Evolutionary conservation across 2,888 invertebrate species (phyloP), one percentile per base, ranked within the genome.

Genomic region (Herminia tarsipennalis): DNA sequence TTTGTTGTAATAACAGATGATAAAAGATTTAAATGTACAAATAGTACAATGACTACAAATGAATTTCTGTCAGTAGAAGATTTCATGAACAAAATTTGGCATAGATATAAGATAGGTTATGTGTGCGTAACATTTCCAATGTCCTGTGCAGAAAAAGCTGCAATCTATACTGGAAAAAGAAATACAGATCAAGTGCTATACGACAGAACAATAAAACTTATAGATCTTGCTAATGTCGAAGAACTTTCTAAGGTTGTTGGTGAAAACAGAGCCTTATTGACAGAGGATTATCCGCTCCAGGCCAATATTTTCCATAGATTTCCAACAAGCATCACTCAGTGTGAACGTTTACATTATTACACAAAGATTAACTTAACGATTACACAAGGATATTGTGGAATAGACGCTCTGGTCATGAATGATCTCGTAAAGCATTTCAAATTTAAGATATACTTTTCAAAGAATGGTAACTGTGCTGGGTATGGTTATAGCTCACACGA

Each of bases 381-480:
- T 2, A 70, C 69, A 1, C 46, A 56, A 18, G 70, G 73, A 0
- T 75, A 57, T 16, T 84, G 83, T 43, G 84, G 84, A 1, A 39
- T 80, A 36, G 84, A 84, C 12, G 81, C 73, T 2, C 46, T 83
- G 37, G 44, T 81, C 1, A 75, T 82, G 76, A 54, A 73, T 6
- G 78, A 82, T 41, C 52, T 73, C 6, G 37, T 83, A 0, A 41
- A 58, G 2, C 41, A 76, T 56, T 76, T 76, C 22, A 58, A 72
- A 42, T 83, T 76, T 22, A 69, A 81, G 12, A 8, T 75, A 4
- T 39, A 48, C 0, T 58, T 70, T 20, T 46, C 63, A 5, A 35
- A 46, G 0, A 46, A 69, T 5, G 24, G 58, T 0, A 29, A 38
- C 3, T 69, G 65, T 34, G 22, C 56, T 13, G 45, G 14, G 16